Percentiles rank a stretch among this genome's conserved stretches.
These are phyloP conservation scores for Dreissena polymorpha DNA, from an alignment of 1,140 invertebrate species.

Conservation along the genomic window DNA sequence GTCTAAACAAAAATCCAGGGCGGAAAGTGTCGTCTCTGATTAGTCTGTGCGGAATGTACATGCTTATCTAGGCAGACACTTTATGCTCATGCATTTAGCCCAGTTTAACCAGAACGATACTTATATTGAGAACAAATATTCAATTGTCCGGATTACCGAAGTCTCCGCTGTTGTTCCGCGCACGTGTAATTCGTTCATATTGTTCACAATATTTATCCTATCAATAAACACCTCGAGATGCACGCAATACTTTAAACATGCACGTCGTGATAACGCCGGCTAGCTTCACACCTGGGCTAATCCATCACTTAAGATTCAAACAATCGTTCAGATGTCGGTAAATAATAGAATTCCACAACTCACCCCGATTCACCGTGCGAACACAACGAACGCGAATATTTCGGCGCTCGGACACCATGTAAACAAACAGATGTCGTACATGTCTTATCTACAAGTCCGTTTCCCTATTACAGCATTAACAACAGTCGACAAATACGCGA, in stretches of 20 bases:
- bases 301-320: slow-evolving; percentile 40
- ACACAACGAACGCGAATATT: slow-evolving; percentile 1
- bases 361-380: slow-evolving; percentile 7
- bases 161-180: not conserved
- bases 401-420: not conserved
- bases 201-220: not conserved
- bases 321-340: slow-evolving; percentile 6
- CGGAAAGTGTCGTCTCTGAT: too few relatives aligned
- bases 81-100: too few relatives aligned
- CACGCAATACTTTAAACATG: not conserved
- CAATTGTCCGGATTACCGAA: not conserved
- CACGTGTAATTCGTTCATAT: not conserved
- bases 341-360: slow-evolving; percentile 46
- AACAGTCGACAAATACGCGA: too few relatives aligned
- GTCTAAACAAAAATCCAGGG: too few relatives aligned
- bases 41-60: too few relatives aligned
- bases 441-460: slow-evolving; percentile 40
- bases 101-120: too few relatives aligned
- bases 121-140: too few relatives aligned
- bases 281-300: slow-evolving; percentile 44
- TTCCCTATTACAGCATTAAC: too few relatives aligned
- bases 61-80: too few relatives aligned
- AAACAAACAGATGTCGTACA: slow-evolving; percentile 18
- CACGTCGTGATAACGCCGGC: not conserved
- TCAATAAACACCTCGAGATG: not conserved